These are phyloP conservation scores for Epirrhoe alternata DNA, from an alignment of 2,888 invertebrate genomes.

Conservation along the genomic window DNA sequence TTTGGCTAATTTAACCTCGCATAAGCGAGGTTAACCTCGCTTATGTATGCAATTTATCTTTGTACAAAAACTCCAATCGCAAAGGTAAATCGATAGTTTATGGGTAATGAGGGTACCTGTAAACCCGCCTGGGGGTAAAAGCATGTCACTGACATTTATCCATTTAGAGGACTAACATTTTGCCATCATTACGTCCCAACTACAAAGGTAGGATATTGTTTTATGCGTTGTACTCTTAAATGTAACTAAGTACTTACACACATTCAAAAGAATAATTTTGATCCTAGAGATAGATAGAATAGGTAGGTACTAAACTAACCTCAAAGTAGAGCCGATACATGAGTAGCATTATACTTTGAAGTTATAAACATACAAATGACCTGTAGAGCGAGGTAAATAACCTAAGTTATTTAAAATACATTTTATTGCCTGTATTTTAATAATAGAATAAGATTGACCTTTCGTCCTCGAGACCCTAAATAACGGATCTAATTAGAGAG, in stretches of 20 bases:
- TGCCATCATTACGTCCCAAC: constrained; percentile 62
- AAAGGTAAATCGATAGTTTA: constrained; percentile 14
- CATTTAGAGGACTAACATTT: constrained; percentile 66
- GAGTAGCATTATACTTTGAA: not conserved
- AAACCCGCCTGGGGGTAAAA: constrained; percentile 41
- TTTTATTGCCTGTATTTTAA: no score
- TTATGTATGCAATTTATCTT: not conserved
- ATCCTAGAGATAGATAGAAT: no score
- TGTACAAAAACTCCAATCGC: not conserved
- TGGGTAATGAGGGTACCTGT: constrained; percentile 12
- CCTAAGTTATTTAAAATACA: no score
- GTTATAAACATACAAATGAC: no score
- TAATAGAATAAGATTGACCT: not conserved
- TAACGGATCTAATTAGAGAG: constrained; percentile 55
- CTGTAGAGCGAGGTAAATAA: no score
- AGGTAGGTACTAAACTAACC: not conserved
- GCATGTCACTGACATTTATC: constrained; percentile 71
- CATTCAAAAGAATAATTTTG: no score
- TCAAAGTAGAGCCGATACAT: no score
- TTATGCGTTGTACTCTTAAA: not conserved
- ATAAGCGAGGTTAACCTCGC: no score
- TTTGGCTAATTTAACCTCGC: not conserved
- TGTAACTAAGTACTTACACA: not conserved
- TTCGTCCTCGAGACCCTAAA: constrained; percentile 4
- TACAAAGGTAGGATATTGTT: constrained; percentile 47